Base-by-base conservation (phyloP, 2,888 invertebrate genomes). In the Drosophila barbarae region DNA sequence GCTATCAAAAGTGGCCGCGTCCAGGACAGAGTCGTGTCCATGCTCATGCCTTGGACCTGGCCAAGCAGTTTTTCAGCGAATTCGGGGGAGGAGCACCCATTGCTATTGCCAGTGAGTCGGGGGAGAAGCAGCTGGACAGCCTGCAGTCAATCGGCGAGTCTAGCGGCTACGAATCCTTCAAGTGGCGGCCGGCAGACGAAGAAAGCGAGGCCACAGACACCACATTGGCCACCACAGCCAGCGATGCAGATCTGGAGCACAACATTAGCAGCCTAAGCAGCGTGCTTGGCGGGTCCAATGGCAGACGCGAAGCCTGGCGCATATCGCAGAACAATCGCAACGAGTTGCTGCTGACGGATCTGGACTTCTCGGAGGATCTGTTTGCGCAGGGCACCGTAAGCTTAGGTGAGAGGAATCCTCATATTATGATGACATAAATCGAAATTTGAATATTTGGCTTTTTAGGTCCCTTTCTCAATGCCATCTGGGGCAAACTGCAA, bases 401-500 rank as follows among this genome's bases (percentile, higher is more conserved):
- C 73, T 87, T 90, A 71, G 90, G 90, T 90, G 72, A 66, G 28
- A 5, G n/a, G 7, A 58, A 32, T 34, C 3, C 3, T 5, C 9
- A 15, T 32, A 3, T 59, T 57, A 18, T 5, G 1, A n/a, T 23
- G 10, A 28, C 0, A 8, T 2, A 4, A 34, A 12, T 1, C 2
- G 1, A 2, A 10, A 7, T 32, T 1, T 15, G 12, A n/a, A 23
- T 52, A 15, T 5, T 18, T 34, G 3, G 70, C 23, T 26, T 81
- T 2, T 2, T 88, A 92, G 94, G 97, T 91, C 92, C 95, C 58
- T 95, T 98, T 87, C 90, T 98, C 70, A 94, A 93, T 81, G 93
- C 94, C 65, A 89, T 98, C 55, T 91, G 98, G 79, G 92, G 93
- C 74, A 96, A 96, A 88, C 90, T 97, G 42, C 96, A 96, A 85